Percentiles rank a stretch among this genome's conserved stretches.
Conservation (phyloP, 2,888 invertebrate genomes). For the Monoplex corrugatus region DNA sequence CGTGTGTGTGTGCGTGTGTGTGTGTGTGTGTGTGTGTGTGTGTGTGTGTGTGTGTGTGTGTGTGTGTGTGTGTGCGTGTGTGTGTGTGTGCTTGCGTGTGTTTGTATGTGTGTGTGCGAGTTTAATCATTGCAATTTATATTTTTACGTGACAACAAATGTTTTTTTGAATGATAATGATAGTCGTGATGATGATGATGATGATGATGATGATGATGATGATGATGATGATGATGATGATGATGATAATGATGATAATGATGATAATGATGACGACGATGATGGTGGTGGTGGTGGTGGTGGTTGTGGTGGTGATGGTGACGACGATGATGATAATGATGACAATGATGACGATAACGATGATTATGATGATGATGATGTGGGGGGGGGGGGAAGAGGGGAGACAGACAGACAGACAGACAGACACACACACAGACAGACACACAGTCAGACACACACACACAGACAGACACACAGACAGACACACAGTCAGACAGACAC, state of each 20-base stretch:
- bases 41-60: neutral
- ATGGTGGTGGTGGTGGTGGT: neutral
- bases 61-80: neutral
- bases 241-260: neutral
- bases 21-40: constrained; percentile 1
- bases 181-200: neutral
- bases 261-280: constrained; percentile 4
- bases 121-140: too few relatives aligned
- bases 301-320: neutral
- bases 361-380: neutral
- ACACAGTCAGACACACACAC: neutral
- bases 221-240: too few relatives aligned
- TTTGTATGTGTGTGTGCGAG: neutral
- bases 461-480: neutral
- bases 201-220: neutral
- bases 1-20: neutral
- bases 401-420: too few relatives aligned
- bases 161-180: neutral
- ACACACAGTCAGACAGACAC: neutral
- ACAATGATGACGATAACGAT: neutral
- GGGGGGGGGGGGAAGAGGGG: neutral
- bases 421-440: neutral
- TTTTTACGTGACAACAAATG: too few relatives aligned
- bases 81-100: neutral
- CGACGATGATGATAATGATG: neutral